Conservation (phyloP, 1,140 invertebrate species). For the Chymomyza costata region DNA sequence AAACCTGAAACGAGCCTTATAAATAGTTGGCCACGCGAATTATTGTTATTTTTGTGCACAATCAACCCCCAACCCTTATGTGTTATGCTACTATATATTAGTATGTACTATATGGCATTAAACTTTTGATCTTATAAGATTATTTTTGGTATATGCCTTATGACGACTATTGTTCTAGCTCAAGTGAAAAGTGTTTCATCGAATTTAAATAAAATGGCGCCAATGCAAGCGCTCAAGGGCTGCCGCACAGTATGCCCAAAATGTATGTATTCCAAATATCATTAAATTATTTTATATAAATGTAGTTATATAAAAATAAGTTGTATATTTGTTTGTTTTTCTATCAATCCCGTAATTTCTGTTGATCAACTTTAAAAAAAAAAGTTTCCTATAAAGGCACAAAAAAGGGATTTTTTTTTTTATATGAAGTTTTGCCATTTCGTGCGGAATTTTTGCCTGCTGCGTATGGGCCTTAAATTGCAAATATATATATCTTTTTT, state of each 20-base stretch:
- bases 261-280: slow-evolving; percentile 18
- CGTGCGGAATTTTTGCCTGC: no score
- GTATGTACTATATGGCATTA: slow-evolving; percentile 20
- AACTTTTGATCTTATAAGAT: slow-evolving; percentile 38
- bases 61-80: slow-evolving; percentile 37
- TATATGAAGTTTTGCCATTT: no score
- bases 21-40: slow-evolving; percentile 38
- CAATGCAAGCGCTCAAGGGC: background rate
- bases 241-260: slow-evolving; percentile 14
- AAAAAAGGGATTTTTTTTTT: no score
- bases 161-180: background rate
- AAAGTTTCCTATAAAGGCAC: no score
- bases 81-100: no score
- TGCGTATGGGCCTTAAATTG: no score
- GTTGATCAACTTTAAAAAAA: no score
- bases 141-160: slow-evolving; percentile 2
- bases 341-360: no score
- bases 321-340: no score
- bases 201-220: slow-evolving; percentile 17
- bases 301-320: no score
- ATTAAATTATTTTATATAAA: no score
- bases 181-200: background rate
- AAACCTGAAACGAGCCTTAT: background rate
- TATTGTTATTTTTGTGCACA: slow-evolving; percentile 19
- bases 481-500: no score